phyloP scores from a whole-genome alignment of 35 echinoderm and acorn worm genomes.

The Holothuria glaberrima region DNA sequence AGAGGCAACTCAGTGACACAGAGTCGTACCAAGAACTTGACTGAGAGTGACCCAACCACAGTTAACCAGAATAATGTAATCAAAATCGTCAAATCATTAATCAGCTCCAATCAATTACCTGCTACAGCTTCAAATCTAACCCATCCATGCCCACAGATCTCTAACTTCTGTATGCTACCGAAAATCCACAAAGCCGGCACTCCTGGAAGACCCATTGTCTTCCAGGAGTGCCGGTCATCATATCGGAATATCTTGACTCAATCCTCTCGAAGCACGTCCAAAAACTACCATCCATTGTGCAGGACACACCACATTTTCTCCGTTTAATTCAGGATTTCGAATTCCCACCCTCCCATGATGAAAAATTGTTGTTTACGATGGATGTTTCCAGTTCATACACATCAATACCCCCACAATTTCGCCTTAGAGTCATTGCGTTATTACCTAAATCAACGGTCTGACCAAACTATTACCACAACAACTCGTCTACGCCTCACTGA shows the following conservation, averaged over 20 bases:
- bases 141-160: conserved; percentile 13
- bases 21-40: conserved; percentile 30
- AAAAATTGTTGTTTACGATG: too few relatives aligned
- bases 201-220: conserved; percentile 43
- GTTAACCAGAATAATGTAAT: not conserved
- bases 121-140: conserved; percentile 11
- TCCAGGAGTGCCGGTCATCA: conserved; percentile 40
- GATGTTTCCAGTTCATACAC: too few relatives aligned
- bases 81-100: conserved; percentile 6
- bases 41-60: conserved; percentile 11
- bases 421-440: too few relatives aligned
- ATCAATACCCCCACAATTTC: too few relatives aligned
- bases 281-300: too few relatives aligned
- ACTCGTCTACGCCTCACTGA: too few relatives aligned
- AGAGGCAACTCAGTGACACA: not conserved
- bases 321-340: too few relatives aligned
- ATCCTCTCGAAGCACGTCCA: too few relatives aligned
- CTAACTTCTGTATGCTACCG: conserved; percentile 62
- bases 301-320: too few relatives aligned
- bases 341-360: too few relatives aligned
- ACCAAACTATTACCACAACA: too few relatives aligned
- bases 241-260: conserved; percentile 49
- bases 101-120: conserved; percentile 31
- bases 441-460: too few relatives aligned
- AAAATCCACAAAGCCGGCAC: conserved; percentile 52